Conservation (phyloP, 1,140 invertebrate genomes). For the Mactra quadrangularis region DNA sequence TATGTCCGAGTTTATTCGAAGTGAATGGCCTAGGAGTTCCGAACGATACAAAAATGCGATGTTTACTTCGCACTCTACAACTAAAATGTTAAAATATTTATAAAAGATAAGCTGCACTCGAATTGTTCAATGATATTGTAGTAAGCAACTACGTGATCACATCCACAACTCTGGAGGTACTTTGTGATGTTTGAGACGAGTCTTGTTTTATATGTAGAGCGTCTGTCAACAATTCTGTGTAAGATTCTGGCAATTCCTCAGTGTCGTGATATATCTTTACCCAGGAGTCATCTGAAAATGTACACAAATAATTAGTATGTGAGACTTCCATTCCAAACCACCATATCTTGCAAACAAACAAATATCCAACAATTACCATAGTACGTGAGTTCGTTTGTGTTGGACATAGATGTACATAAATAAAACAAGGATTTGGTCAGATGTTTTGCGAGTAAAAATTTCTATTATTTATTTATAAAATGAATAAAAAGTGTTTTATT, state of each 20-base stretch:
- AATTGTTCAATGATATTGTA: too few relatives aligned
- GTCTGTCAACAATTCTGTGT: neutral
- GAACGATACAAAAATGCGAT: too few relatives aligned
- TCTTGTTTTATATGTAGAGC: constrained; percentile 18
- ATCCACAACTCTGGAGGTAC: constrained; percentile 37
- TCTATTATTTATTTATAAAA: neutral
- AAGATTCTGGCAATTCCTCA: constrained; percentile 20
- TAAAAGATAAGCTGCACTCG: too few relatives aligned
- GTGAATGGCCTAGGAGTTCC: too few relatives aligned
- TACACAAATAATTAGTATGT: neutral
- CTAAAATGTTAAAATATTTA: too few relatives aligned
- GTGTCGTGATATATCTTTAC: constrained; percentile 64
- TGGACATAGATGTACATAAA: neutral
- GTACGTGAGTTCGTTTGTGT: neutral
- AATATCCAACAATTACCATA: neutral
- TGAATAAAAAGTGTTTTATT: neutral
- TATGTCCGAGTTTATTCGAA: too few relatives aligned
- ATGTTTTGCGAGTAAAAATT: neutral
- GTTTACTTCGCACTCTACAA: too few relatives aligned
- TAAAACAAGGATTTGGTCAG: neutral
- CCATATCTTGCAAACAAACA: too few relatives aligned
- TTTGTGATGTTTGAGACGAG: neutral
- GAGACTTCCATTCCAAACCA: too few relatives aligned
- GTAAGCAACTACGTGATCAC: constrained; percentile 31
- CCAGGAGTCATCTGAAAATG: constrained; percentile 62